Evolutionary conservation across 2,797 vertebrate species (phyloP).

Genomic region (Geotrypetes seraphini): DNA sequence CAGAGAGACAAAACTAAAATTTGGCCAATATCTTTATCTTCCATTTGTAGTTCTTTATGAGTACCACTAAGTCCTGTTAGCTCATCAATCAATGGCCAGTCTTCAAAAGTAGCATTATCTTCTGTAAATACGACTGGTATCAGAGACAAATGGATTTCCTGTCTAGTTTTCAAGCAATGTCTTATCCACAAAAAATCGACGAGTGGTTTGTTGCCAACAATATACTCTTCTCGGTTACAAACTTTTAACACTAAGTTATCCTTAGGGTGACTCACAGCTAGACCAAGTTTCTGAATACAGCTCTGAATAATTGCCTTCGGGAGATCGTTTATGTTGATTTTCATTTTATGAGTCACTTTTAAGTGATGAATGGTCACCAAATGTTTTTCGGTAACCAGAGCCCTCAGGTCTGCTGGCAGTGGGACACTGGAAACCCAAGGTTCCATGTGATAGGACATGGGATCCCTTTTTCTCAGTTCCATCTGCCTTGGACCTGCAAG

Average conservation of each 20-base stretch:
- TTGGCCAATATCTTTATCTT: slow-evolving; percentile 51
- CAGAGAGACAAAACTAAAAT: slow-evolving; percentile 63
- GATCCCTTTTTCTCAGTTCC: too few species aligned
- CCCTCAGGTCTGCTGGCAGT: slow-evolving; percentile 31
- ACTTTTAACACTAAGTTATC: slow-evolving; percentile 47
- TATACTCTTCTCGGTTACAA: slow-evolving; percentile 58
- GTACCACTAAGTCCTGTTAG: slow-evolving; percentile 53
- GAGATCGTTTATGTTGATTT: too few species aligned
- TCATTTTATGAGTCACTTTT: slow-evolving; percentile 1
- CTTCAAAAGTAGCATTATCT: slow-evolving; percentile 30
- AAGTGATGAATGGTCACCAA: slow-evolving; percentile 36
- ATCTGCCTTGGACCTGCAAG: too few species aligned
- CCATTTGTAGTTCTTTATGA: slow-evolving; percentile 50
- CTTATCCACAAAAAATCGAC: slow-evolving; percentile 55
- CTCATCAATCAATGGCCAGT: slow-evolving; percentile 55
- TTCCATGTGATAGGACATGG: too few species aligned
- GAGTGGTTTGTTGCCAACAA: slow-evolving; percentile 42
- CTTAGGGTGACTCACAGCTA: slow-evolving; percentile 14
- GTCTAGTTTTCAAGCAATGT: slow-evolving; percentile 48
- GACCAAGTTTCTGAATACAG: too few species aligned
- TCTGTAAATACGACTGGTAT: slow-evolving; percentile 32
- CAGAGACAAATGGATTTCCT: slow-evolving; percentile 51
- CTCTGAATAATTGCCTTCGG: too few species aligned
- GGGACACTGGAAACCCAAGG: slow-evolving; percentile 32
- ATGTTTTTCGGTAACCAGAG: slow-evolving; percentile 27